phyloP scores from a whole-genome alignment of 1,140 invertebrate genomes.

The Ooceraea biroi region DNA sequence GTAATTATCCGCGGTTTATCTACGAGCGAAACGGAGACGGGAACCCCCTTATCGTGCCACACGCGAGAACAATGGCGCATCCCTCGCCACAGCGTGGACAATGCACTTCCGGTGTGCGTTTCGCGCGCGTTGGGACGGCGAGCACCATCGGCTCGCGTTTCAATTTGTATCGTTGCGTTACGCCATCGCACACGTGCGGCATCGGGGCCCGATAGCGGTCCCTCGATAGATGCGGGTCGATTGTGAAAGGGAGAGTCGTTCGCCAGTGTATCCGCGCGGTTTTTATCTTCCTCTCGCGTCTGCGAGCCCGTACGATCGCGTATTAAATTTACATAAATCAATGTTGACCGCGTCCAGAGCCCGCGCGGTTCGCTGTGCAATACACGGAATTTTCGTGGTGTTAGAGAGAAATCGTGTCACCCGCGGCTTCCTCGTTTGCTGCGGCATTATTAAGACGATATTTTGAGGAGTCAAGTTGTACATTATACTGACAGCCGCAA shows the following conservation, averaged over 20 bases:
- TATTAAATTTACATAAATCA: slow-evolving; percentile 36
- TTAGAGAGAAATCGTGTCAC: neutral
- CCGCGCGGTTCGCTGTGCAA: neutral
- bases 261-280: neutral
- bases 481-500: neutral
- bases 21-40: slow-evolving; percentile 29
- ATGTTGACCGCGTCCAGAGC: neutral
- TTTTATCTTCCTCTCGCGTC: slow-evolving; percentile 8
- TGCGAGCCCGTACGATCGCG: neutral
- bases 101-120: slow-evolving; percentile 75
- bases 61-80: slow-evolving; percentile 67
- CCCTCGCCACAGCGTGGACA: slow-evolving; percentile 62
- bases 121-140: slow-evolving; percentile 57
- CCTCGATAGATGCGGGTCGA: slow-evolving; percentile 63
- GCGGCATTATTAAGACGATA: neutral
- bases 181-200: neutral
- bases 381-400: neutral
- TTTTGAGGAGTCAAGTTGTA: slow-evolving; percentile 7
- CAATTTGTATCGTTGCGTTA: slow-evolving; percentile 61
- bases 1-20: slow-evolving; percentile 67
- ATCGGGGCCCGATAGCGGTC: neutral
- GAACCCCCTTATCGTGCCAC: slow-evolving; percentile 62
- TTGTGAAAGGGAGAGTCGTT: slow-evolving; percentile 63
- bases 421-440: neutral
- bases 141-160: slow-evolving; percentile 63